Evolutionary conservation across 2,797 vertebrate genomes (phyloP).

Genomic region (Enteromius radiatus): DNA sequence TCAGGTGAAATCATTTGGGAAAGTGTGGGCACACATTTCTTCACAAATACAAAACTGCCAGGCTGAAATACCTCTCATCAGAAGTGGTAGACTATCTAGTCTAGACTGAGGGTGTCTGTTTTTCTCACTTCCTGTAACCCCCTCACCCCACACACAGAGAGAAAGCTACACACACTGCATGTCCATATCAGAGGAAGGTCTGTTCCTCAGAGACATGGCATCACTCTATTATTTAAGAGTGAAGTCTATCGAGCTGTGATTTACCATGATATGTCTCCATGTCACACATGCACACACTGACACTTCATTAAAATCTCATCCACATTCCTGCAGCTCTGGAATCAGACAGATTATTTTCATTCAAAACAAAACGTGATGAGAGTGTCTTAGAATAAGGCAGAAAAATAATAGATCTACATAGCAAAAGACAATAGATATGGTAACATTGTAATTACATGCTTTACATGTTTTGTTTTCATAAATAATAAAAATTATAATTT

Average conservation of each 20-base stretch:
- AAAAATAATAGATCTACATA: background rate
- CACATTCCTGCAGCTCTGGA: background rate
- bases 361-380: background rate
- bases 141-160: constrained; percentile 13
- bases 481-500: background rate
- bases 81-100: constrained; percentile 26
- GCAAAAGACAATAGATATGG: background rate
- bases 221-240: constrained; percentile 46
- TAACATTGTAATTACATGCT: background rate
- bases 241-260: constrained; percentile 32
- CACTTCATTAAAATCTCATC: constrained; percentile 39
- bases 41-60: constrained; percentile 9
- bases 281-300: background rate
- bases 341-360: constrained; percentile 9
- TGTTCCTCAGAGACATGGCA: constrained; percentile 32
- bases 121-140: constrained; percentile 36
- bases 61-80: background rate
- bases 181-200: constrained; percentile 32
- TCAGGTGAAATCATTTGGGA: constrained; percentile 22
- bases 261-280: constrained; percentile 25
- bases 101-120: constrained; percentile 32
- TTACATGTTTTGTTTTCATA: background rate
- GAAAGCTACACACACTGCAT: constrained; percentile 23
- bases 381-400: background rate
- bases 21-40: constrained; percentile 25